These are phyloP conservation scores for Brotula barbata DNA, from an alignment of 2,797 vertebrate species.

Conservation along the genomic window DNA sequence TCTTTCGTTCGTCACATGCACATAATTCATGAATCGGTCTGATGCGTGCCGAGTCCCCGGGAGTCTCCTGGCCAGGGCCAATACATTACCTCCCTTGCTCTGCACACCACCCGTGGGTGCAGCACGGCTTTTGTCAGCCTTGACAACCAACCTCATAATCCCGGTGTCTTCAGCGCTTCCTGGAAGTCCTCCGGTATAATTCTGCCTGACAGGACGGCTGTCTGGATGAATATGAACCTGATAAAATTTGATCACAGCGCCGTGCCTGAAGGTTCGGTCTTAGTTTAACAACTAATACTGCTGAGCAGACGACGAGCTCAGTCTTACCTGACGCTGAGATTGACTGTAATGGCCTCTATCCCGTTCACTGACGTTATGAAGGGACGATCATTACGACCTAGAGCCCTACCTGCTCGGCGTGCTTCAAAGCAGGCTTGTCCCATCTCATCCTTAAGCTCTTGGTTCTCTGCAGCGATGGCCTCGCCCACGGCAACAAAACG, in stretches of 20 bases:
- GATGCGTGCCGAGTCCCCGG: conserved; percentile 23
- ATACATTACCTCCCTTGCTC: conserved; percentile 27
- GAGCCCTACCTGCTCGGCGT: conserved; percentile 87
- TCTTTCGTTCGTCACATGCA: too few species aligned
- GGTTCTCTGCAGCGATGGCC: conserved; percentile 94
- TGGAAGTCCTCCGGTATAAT: conserved; percentile 45
- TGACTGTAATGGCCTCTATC: too few species aligned
- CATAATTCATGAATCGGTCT: conserved; percentile 14
- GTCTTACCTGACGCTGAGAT: conserved; percentile 2
- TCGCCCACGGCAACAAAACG: conserved; percentile 96
- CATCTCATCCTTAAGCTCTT: conserved; percentile 97
- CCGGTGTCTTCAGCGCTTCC: conserved; percentile 45
- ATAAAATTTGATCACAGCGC: conserved; percentile 50
- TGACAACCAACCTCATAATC: conserved; percentile 52
- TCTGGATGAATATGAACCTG: conserved; percentile 51
- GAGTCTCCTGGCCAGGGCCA: conserved; percentile 17
- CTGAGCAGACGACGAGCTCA: conserved; percentile 19
- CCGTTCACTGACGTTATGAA: too few species aligned
- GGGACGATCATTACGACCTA: neutral
- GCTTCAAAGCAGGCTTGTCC: conserved; percentile 92
- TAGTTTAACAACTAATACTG: conserved; percentile 7
- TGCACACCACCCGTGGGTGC: conserved; percentile 39
- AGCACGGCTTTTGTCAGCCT: conserved; percentile 20
- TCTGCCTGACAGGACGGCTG: conserved; percentile 44
- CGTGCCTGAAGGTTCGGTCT: conserved; percentile 45